Evolutionary conservation across 2,888 invertebrate genomes (phyloP).

Genomic region (Glaucopsyche alexis): DNA sequence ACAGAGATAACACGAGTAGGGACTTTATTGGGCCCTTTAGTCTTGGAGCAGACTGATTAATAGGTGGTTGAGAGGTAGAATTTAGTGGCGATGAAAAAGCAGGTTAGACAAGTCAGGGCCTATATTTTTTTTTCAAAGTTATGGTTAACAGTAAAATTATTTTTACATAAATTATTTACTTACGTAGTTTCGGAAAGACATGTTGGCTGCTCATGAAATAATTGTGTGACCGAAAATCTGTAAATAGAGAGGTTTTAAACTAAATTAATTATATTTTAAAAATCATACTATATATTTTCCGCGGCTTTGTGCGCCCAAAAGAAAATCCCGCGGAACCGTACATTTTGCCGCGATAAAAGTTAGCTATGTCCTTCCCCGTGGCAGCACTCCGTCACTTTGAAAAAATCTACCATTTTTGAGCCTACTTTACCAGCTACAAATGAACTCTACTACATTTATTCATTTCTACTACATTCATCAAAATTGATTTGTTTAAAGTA

Average conservation of each 20-base stretch:
- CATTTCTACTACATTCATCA: too few species aligned
- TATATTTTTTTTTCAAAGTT: neutral
- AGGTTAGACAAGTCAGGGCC: neutral
- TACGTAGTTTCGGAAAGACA: constrained; percentile 74
- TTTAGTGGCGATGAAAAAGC: constrained; percentile 35
- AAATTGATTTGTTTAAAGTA: too few species aligned
- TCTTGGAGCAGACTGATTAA: constrained; percentile 55
- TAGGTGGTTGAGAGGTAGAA: constrained; percentile 46
- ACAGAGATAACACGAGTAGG: constrained; percentile 51
- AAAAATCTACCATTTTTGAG: too few species aligned
- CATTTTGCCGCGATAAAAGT: too few species aligned
- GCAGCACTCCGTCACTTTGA: too few species aligned
- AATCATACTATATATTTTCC: too few species aligned
- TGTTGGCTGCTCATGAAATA: constrained; percentile 52
- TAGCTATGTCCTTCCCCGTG: too few species aligned
- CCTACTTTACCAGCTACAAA: too few species aligned
- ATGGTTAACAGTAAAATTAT: neutral
- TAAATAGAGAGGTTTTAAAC: neutral
- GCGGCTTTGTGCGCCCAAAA: too few species aligned
- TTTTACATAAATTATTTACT: constrained; percentile 44
- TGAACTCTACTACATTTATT: too few species aligned
- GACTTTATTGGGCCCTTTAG: constrained; percentile 58
- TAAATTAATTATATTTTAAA: neutral
- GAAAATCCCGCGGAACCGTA: too few species aligned
- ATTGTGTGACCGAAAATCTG: neutral